These are phyloP conservation scores for Solenopsis fugax DNA, from an alignment of 1,140 invertebrate species.

Conservation along the genomic window DNA sequence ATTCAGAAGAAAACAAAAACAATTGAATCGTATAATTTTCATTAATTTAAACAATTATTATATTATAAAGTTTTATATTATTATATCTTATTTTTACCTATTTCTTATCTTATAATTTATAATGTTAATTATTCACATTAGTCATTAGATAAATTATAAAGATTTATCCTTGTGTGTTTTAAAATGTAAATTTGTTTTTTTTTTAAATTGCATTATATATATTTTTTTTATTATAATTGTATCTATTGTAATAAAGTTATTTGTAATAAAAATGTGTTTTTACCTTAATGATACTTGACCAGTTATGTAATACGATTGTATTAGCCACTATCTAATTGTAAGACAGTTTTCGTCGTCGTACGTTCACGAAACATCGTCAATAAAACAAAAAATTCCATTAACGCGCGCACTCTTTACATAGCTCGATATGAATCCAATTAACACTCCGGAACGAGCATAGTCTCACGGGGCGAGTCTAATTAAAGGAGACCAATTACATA, in stretches of 20 bases:
- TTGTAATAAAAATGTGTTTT: not conserved
- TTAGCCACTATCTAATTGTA: not conserved
- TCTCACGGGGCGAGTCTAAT: constrained; percentile 59
- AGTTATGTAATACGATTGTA: not conserved
- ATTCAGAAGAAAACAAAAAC: not conserved
- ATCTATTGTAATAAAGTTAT: too few relatives aligned
- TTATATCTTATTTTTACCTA: not conserved
- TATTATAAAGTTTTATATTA: not conserved
- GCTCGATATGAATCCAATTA: constrained; percentile 57
- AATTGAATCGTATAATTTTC: not conserved
- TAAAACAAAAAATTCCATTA: constrained; percentile 32
- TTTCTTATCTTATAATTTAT: constrained; percentile 1
- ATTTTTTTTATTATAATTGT: too few relatives aligned
- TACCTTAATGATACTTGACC: constrained; percentile 6
- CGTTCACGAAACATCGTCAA: not conserved
- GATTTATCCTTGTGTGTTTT: not conserved
- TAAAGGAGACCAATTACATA: constrained; percentile 72
- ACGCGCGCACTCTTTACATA: not conserved
- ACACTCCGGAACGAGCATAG: constrained; percentile 44
- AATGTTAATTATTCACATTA: constrained; percentile 19
- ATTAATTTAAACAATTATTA: not conserved
- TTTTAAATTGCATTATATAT: too few relatives aligned
- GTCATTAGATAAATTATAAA: not conserved
- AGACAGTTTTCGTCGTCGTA: not conserved
- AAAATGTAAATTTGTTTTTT: too few relatives aligned